Conservation (phyloP, 2,797 vertebrate genomes). For the Ceryle rudis region DNA sequence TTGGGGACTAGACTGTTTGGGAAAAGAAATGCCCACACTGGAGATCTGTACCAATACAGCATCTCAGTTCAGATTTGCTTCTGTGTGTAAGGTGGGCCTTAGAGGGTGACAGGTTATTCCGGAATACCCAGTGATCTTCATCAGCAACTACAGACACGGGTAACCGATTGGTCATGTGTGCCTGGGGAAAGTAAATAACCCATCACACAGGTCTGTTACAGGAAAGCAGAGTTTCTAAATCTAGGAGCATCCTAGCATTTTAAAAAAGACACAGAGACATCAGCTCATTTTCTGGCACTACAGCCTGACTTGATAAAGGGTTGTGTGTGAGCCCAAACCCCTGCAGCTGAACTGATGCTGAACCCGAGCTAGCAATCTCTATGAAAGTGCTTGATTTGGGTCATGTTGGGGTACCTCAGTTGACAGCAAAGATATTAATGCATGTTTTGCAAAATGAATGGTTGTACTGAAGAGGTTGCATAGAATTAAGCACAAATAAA, state of each 20-base stretch:
- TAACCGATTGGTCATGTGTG: accelerated
- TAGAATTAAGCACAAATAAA: neutral
- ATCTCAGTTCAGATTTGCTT: neutral
- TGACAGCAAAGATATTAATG: neutral
- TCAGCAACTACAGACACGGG: accelerated
- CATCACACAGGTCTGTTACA: neutral
- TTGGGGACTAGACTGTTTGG: neutral
- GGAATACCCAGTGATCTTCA: neutral
- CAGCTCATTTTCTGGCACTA: accelerated
- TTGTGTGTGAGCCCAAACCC: neutral
- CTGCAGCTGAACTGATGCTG: neutral
- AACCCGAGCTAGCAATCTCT: neutral
- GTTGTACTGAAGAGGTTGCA: neutral
- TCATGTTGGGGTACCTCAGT: accelerated
- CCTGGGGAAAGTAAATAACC: neutral
- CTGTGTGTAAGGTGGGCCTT: neutral
- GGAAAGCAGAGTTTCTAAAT: neutral
- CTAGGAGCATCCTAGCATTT: neutral
- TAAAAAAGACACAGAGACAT: neutral
- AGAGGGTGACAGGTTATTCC: neutral
- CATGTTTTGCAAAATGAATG: neutral
- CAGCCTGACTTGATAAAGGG: neutral
- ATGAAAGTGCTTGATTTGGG: neutral
- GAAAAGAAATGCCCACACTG: accelerated
- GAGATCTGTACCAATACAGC: neutral